Evolutionary conservation across 2,113 vertebrate species (phyloP).

Genomic region (Callithrix jacchus): DNA sequence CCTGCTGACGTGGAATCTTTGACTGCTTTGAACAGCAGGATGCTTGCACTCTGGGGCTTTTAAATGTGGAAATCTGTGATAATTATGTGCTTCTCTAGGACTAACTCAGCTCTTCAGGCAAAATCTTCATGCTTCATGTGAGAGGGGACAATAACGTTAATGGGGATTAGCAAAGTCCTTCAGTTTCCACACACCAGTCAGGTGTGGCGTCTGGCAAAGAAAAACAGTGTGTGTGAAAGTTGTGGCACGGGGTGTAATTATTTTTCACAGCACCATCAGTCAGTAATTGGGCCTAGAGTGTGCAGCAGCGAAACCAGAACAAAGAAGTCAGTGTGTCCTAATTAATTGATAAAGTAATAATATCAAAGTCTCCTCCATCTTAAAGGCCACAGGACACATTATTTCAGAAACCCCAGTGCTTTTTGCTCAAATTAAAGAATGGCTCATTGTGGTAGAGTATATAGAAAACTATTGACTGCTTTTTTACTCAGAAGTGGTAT

Average conservation of each 20-base stretch:
- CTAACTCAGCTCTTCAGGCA: slow-evolving; percentile 48
- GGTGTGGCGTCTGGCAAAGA: slow-evolving; percentile 26
- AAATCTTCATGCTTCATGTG: slow-evolving; percentile 57
- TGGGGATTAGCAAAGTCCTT: slow-evolving; percentile 54
- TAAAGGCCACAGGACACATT: neutral
- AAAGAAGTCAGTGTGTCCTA: slow-evolving; percentile 39
- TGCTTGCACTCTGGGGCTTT: neutral
- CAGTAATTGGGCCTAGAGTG: neutral
- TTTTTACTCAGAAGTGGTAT: neutral
- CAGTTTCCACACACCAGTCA: slow-evolving; percentile 57
- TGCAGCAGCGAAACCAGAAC: neutral
- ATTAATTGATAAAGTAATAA: slow-evolving; percentile 10
- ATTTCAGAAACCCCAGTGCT: neutral
- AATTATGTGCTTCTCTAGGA: neutral
- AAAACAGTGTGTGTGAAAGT: slow-evolving; percentile 28
- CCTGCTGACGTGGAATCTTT: neutral
- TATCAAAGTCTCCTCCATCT: neutral
- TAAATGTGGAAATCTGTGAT: slow-evolving; percentile 22
- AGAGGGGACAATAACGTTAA: slow-evolving; percentile 21
- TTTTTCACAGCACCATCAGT: neutral
- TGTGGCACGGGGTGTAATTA: slow-evolving; percentile 9
- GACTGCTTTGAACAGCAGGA: neutral
- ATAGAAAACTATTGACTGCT: neutral
- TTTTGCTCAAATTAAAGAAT: neutral
- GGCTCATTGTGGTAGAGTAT: neutral